Base-by-base conservation (phyloP, 2,113 vertebrate species). In the Oncorhynchus gorbuscha region DNA sequence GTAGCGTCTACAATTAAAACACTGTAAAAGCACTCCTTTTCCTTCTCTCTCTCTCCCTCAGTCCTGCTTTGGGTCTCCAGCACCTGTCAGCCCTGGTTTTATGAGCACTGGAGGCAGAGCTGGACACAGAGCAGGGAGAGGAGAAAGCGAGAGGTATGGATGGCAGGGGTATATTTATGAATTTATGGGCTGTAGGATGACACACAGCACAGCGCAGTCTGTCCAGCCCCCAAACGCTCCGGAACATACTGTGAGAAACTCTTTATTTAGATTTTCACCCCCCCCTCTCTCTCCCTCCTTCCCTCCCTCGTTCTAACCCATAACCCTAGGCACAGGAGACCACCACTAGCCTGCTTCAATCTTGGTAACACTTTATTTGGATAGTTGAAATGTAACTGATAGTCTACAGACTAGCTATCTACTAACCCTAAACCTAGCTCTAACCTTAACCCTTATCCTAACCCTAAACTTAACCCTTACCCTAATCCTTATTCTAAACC, bases 61-160 rank as follows among this genome's bases (percentile, higher is more conserved):
- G 67, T 64, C 68, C 87, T 88, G 84, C 76, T 81, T 87, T 76
- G 26, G 74, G 76, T 88, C 86, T 86, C 75, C 73, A 79, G 76
- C 91, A 90, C 91, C 89, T 92, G 89, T 89, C 86, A 85, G 76
- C 76, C 79, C 45, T 16, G 76, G 18, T 71, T 86, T 88, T 84
- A 85, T 76, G 78, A 86, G 73, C 62, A 3, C 71, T 84, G 16
- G 32, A 81, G 76, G 75, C 76, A 83, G 71, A 30, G 75, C 76
- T 85, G 78, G 85, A 84, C 77, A 71, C 4, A 69, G 73, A 83
- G 76, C 69, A 76, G 73, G 32, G 39, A 75, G 64, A 66, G n/a
- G 55, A 49, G 59, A 73, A 76, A 51, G 68, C 69, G 82, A 69
- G 45, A 67, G 1, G 16, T 69, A 71, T 74, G 69, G 51, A 73